Percentiles rank a stretch among this genome's conserved stretches.
These are phyloP conservation scores for Plagiodera versicolora DNA, from an alignment of 2,888 invertebrate species.

Conservation along the genomic window DNA sequence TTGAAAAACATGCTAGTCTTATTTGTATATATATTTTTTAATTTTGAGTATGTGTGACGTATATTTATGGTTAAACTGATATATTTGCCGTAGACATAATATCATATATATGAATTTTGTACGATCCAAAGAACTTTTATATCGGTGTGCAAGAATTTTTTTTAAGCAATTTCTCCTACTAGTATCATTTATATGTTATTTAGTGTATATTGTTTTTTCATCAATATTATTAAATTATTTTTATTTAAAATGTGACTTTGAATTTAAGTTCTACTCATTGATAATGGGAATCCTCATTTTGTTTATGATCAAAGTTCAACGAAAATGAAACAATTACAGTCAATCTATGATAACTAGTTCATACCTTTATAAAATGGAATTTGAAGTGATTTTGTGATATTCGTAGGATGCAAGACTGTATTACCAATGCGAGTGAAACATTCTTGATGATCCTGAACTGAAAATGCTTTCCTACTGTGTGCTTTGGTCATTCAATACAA, in stretches of 20 bases:
- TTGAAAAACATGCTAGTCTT: constrained; percentile 46
- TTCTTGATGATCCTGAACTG: constrained; percentile 22
- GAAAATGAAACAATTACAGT: too few species aligned
- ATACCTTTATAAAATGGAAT: neutral
- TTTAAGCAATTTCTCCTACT: constrained; percentile 26
- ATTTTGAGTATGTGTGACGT: constrained; percentile 31
- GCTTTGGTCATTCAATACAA: constrained; percentile 43
- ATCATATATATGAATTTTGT: constrained; percentile 45
- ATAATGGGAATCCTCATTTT: neutral
- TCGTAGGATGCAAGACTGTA: neutral
- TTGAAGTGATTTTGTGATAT: neutral
- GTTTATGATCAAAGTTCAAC: neutral
- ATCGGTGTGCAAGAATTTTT: constrained; percentile 31
- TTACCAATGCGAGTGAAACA: neutral
- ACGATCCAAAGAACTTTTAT: constrained; percentile 52
- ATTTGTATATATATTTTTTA: constrained; percentile 45
- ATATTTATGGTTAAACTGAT: constrained; percentile 38
- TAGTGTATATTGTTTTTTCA: constrained; percentile 15
- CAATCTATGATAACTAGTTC: too few species aligned
- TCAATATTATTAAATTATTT: constrained; percentile 14
- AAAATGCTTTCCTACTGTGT: constrained; percentile 42
- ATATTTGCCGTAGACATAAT: constrained; percentile 37
- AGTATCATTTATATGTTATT: constrained; percentile 18
- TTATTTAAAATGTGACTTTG: neutral
- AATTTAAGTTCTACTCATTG: neutral